phyloP scores from a whole-genome alignment of 92 coral and sea anemone genomes.

The Parazoanthus atlanticus region DNA sequence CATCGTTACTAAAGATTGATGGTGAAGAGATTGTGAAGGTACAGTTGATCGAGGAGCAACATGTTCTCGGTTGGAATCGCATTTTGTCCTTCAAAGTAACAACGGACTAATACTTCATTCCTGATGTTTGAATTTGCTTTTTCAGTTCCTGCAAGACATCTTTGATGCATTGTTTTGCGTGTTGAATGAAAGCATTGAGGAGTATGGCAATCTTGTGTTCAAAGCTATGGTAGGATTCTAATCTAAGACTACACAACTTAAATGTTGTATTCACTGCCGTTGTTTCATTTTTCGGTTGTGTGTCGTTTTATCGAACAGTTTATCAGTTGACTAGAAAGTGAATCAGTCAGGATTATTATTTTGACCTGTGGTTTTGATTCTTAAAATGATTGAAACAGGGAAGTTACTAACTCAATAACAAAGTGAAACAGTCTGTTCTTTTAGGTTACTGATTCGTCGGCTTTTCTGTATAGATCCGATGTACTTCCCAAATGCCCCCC shows the following conservation, averaged over 20 bases:
- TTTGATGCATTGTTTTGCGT: conserved; percentile 95
- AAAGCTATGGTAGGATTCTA: conserved; percentile 84
- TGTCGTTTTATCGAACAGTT: background rate
- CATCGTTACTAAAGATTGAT: conserved; percentile 79
- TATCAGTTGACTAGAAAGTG: background rate
- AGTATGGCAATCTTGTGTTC: conserved; percentile 88
- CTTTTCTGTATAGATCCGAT: too few species aligned
- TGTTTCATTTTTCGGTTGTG: background rate
- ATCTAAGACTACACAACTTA: background rate
- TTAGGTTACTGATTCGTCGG: too few species aligned
- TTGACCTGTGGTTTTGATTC: background rate
- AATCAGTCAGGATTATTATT: background rate
- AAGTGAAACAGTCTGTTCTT: too few species aligned
- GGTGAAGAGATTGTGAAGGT: conserved; percentile 99
- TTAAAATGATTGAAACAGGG: too few species aligned
- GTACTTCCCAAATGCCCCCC: too few species aligned
- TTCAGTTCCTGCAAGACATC: conserved; percentile 97
- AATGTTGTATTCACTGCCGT: background rate
- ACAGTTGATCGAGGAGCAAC: background rate
- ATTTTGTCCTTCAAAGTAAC: too few species aligned
- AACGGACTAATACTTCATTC: too few species aligned
- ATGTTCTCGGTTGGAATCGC: background rate
- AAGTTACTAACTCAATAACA: too few species aligned
- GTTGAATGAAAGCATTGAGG: conserved; percentile 83
- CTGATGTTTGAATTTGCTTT: conserved; percentile 9